Conservation (phyloP, 2,113 vertebrate species). For the Donacobius atricapilla region DNA sequence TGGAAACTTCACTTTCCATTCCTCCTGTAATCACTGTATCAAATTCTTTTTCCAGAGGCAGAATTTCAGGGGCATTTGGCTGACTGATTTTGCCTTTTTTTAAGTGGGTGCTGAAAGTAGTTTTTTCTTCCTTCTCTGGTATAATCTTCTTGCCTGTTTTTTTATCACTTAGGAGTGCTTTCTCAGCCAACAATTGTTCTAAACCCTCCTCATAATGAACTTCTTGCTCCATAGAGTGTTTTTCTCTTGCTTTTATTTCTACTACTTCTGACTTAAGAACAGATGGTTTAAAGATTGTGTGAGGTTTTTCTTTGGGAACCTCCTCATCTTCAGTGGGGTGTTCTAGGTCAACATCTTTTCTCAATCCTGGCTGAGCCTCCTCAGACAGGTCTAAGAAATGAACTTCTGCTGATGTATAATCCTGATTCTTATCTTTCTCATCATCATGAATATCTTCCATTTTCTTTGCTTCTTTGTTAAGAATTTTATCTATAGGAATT, state of each 20-base stretch:
- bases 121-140: background rate
- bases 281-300: background rate
- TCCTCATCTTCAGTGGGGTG: background rate
- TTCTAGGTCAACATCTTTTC: background rate
- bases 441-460: background rate
- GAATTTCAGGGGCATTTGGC: background rate
- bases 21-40: background rate
- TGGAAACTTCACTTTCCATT: background rate
- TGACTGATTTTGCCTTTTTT: background rate
- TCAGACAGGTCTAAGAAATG: background rate
- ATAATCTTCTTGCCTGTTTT: background rate
- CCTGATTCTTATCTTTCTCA: background rate
- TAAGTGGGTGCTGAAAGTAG: background rate
- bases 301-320: background rate
- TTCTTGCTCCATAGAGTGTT: background rate
- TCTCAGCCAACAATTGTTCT: conserved; percentile 5
- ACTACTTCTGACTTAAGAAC: background rate
- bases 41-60: background rate
- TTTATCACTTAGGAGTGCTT: background rate
- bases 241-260: background rate
- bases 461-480: conserved; percentile 6
- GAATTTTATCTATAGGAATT: background rate
- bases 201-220: conserved; percentile 22
- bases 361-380: background rate
- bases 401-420: background rate